phyloP scores from a whole-genome alignment of 2,797 vertebrate genomes.

The Diceros bicornis region DNA sequence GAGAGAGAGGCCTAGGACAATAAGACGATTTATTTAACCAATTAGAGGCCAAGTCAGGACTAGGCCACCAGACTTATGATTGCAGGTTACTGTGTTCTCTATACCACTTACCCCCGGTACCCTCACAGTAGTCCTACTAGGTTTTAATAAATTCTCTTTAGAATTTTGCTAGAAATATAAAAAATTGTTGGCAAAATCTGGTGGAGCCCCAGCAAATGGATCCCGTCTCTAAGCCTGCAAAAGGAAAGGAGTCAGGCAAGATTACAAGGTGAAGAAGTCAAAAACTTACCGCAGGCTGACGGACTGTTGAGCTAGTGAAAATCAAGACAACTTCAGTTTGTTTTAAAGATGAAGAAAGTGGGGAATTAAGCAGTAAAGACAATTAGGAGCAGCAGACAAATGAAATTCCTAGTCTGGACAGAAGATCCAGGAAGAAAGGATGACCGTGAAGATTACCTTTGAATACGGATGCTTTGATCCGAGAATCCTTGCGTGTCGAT shows the following conservation, averaged over 20 bases:
- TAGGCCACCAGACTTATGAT: not conserved
- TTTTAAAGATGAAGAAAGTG: not conserved
- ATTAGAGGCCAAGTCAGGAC: not conserved
- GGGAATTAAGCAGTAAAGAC: not conserved
- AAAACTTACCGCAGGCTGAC: not conserved
- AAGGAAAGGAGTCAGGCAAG: not conserved
- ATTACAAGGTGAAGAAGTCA: not conserved
- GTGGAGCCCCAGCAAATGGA: no score
- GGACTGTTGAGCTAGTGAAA: not conserved
- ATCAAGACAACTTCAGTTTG: not conserved
- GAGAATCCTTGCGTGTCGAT: conserved; percentile 89
- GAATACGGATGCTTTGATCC: conserved; percentile 90
- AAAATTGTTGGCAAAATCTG: not conserved
- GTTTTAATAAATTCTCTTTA: not conserved
- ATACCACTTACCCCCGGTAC: not conserved
- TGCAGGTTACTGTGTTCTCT: not conserved
- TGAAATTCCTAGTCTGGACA: not conserved
- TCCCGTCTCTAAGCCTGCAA: not conserved
- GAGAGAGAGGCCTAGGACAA: not conserved
- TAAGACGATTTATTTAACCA: not conserved
- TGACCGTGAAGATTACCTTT: conserved; percentile 83
- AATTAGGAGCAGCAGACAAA: not conserved
- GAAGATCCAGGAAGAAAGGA: not conserved
- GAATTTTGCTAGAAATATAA: conserved; percentile 5
- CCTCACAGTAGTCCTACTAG: not conserved